Conservation (phyloP, 2,113 vertebrate species). For the Malurus alboscapulatus region DNA sequence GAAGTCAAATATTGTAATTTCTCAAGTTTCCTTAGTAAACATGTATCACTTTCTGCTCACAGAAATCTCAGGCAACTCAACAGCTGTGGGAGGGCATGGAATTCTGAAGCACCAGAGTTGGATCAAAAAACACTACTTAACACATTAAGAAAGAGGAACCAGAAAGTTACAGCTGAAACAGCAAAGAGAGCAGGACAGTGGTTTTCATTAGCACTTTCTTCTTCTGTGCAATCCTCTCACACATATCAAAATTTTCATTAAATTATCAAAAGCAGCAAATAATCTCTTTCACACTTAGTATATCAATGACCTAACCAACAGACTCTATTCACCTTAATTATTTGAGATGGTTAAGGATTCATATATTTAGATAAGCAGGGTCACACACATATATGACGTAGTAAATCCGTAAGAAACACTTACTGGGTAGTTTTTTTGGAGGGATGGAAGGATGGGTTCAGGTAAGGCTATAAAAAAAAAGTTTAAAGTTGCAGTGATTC, state of each 20-base stretch:
- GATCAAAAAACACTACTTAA: background rate
- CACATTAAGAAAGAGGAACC: background rate
- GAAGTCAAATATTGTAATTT: background rate
- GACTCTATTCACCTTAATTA: slow-evolving; percentile 10
- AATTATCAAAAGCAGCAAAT: background rate
- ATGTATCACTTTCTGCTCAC: background rate
- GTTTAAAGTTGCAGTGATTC: slow-evolving; percentile 70
- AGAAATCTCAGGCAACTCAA: background rate
- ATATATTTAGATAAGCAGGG: slow-evolving; percentile 37
- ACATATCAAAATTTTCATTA: background rate
- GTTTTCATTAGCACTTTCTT: background rate
- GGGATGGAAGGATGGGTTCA: slow-evolving; percentile 90
- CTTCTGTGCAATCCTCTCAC: background rate
- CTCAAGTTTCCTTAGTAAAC: background rate
- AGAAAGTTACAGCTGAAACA: background rate
- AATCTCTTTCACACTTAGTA: background rate
- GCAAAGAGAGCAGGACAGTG: background rate
- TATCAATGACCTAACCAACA: background rate
- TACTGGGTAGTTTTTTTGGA: slow-evolving; percentile 93
- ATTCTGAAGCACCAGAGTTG: background rate
- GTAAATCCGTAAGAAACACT: slow-evolving; percentile 79
- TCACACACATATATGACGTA: slow-evolving; percentile 44
- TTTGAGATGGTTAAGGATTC: slow-evolving; percentile 22
- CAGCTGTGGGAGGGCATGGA: background rate
- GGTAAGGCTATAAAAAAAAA: slow-evolving; percentile 83